phyloP scores from a whole-genome alignment of 37 sponge, comb jelly and placozoan genomes.

The Cliona cf. orientalis region DNA sequence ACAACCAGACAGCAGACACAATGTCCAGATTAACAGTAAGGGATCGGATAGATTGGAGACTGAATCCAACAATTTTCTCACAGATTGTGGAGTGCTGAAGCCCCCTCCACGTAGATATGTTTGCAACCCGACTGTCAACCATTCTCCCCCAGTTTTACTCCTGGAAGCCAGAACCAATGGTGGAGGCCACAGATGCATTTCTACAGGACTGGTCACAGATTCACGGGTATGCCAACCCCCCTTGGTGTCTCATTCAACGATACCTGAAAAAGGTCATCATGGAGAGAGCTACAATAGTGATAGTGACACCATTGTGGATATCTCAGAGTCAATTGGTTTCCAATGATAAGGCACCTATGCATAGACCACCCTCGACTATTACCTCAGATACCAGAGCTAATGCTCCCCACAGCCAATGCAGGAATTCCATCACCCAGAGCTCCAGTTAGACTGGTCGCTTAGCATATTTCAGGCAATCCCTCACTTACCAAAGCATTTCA shows the following conservation, averaged over 20 bases:
- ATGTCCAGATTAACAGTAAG: not conserved
- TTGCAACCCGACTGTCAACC: not conserved
- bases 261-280: slow-evolving; percentile 11
- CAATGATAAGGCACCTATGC: not conserved
- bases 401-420: not conserved
- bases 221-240: slow-evolving; percentile 4
- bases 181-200: slow-evolving; percentile 28
- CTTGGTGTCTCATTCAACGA: not conserved
- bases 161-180: not conserved
- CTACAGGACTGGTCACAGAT: slow-evolving; percentile 15
- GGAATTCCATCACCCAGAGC: not conserved
- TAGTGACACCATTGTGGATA: slow-evolving; percentile 17
- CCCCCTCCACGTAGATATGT: not conserved
- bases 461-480: slow-evolving; percentile 6
- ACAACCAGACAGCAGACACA: slow-evolving; percentile 11
- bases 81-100: not conserved
- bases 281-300: not conserved
- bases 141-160: not conserved
- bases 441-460: not conserved
- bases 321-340: not conserved
- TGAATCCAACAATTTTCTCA: not conserved
- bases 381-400: not conserved
- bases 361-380: not conserved
- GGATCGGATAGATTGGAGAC: not conserved
- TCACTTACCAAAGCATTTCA: not conserved